A percentile compares a stretch with the other conserved stretches of the same genome.
phyloP scores from a whole-genome alignment of 2,797 vertebrate species.

The Hylomyscus alleni region DNA sequence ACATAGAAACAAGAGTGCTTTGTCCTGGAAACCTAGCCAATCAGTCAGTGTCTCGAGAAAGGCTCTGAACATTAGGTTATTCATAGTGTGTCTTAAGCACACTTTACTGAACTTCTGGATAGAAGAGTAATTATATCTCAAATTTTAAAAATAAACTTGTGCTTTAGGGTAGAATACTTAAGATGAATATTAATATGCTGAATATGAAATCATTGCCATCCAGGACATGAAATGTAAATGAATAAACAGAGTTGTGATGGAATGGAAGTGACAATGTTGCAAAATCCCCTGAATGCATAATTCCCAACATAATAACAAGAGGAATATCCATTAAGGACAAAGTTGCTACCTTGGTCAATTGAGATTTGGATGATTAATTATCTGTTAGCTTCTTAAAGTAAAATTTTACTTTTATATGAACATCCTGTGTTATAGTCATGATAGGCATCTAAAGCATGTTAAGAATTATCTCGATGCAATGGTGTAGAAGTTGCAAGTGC shows the following conservation, averaged over 20 bases:
- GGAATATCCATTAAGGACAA: constrained; percentile 62
- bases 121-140: background rate
- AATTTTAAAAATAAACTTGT: constrained; percentile 24
- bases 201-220: constrained; percentile 59
- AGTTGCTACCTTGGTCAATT: constrained; percentile 41
- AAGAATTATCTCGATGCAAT: constrained; percentile 27
- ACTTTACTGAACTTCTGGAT: background rate
- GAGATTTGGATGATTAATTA: constrained; percentile 55
- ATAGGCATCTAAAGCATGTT: constrained; percentile 22
- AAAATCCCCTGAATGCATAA: constrained; percentile 43
- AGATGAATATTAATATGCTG: constrained; percentile 21
- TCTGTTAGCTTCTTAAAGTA: constrained; percentile 55
- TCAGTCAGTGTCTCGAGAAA: background rate
- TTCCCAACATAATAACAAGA: constrained; percentile 38
- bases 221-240: constrained; percentile 59
- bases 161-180: constrained; percentile 54
- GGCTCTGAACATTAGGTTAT: background rate
- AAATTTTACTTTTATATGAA: constrained; percentile 15
- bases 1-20: no score
- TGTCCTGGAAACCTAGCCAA: background rate
- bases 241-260: constrained; percentile 61
- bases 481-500: background rate
- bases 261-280: constrained; percentile 9
- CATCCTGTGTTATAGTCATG: background rate
- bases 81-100: background rate